Evolutionary conservation across 2,797 vertebrate genomes (phyloP).

Genomic region (Ptychobarbus kaznakovi): DNA sequence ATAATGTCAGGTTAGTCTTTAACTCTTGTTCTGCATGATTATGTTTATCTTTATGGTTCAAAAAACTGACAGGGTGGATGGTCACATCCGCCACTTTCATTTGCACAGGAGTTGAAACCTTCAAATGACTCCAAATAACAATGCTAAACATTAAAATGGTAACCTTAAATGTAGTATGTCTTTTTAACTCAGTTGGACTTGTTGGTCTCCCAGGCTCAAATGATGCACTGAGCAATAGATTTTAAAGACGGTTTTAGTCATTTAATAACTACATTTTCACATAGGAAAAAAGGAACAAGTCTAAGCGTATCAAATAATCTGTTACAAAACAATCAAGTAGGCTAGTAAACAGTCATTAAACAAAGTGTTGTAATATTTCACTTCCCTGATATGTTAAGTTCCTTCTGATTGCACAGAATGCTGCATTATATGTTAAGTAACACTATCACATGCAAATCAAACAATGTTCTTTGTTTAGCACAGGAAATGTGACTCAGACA

Average conservation of each 20-base stretch:
- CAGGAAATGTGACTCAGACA: neutral
- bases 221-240: neutral
- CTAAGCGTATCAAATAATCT: neutral
- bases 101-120: neutral
- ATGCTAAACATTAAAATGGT: neutral
- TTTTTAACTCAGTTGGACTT: neutral
- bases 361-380: too few species aligned
- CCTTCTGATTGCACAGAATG: neutral
- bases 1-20: neutral
- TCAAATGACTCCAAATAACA: neutral
- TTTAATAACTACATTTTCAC: neutral
- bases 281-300: neutral
- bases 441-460: neutral
- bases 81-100: neutral
- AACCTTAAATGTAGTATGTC: neutral
- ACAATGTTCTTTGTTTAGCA: neutral
- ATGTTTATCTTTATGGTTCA: neutral
- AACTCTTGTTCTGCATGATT: neutral
- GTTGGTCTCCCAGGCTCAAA: neutral
- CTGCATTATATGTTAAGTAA: too few species aligned
- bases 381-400: neutral
- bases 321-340: too few species aligned
- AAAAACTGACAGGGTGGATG: neutral
- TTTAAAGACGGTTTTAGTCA: too few species aligned
- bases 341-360: neutral